Base-by-base conservation (phyloP, 2,797 vertebrate genomes). In the Falco biarmicus region DNA sequence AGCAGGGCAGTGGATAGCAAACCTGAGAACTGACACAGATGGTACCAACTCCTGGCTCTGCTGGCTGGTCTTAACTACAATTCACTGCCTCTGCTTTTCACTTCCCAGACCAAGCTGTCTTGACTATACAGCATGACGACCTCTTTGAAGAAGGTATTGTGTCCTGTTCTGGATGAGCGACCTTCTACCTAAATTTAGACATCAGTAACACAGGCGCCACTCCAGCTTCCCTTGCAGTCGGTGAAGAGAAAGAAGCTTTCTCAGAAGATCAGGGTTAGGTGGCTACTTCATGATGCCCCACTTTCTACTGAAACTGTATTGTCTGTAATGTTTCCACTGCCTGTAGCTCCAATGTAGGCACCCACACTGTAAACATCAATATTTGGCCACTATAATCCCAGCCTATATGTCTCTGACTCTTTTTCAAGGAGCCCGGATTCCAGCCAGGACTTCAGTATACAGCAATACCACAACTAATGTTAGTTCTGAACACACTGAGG, bases 41-140 rank as follows among this genome's bases (percentile, higher is more conserved):
- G 39, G 20, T 61, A 39, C 34, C 80, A 74, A 13, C 13, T 61
- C 50, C 57, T 84, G 61, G 34, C 8, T 71, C n/a, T 89, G 20
- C 25, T 75, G 45, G 16, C 28, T 76, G 32, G 4, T 31, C 56
- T 71, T 21, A 41, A 43, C 16, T 31, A 84, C 88, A 91, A 66
- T 79, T 53, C 47, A 22, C 29, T 61, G 32, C 12, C 47, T 86
- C 57, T 90, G 32, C 39, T 86, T 60, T 69, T 31, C 59, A 41
- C 21, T 80, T 41, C 31, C 22, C 41, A 63, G 39, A 5, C 32
- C 43, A 37, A 69, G 29, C 17, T 87, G 19, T 53, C 54, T 26
- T 4, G 1, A 34, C 68, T 17, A 3, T 2, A 43, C 8, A 60
- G 21, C 25, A 60, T 1, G 6, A 20, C 0, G 3, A 53, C 7